These are phyloP conservation scores for Lacerta agilis DNA, from an alignment of 2,797 vertebrate genomes.

Conservation along the genomic window DNA sequence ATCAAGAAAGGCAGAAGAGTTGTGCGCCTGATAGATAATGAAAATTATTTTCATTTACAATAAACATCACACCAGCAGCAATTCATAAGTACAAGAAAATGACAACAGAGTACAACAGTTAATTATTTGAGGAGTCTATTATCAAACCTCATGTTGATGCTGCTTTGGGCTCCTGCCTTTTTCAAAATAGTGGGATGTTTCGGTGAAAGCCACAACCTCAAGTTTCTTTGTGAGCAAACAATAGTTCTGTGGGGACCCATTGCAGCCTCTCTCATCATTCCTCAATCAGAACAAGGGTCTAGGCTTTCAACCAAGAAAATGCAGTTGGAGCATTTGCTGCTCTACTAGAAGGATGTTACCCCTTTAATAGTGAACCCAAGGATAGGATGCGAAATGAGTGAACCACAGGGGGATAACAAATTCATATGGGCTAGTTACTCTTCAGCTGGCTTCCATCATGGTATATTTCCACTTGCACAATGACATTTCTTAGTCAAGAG, in stretches of 20 bases:
- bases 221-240: not conserved
- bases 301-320: not conserved
- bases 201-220: not conserved
- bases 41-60: not conserved
- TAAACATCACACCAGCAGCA: not conserved
- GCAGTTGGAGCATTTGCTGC: not conserved
- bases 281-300: not conserved
- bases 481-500: not conserved
- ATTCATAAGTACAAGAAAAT: slow-evolving; percentile 39
- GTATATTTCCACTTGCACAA: not conserved
- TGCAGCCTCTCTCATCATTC: not conserved
- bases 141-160: not conserved
- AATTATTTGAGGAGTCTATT: not conserved
- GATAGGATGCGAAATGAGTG: not conserved
- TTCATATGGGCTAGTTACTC: not conserved
- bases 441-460: not conserved
- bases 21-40: not conserved
- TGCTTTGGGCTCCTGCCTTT: not conserved
- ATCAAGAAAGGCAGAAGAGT: not conserved
- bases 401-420: not conserved
- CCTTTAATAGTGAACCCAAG: not conserved
- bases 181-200: not conserved
- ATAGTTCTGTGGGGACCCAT: not conserved
- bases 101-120: slow-evolving; percentile 27
- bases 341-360: not conserved